Evolutionary conservation across 1,140 invertebrate genomes (phyloP), one percentile per base, ranked within the genome.

Genomic region (Drosophila subpulchrella): DNA sequence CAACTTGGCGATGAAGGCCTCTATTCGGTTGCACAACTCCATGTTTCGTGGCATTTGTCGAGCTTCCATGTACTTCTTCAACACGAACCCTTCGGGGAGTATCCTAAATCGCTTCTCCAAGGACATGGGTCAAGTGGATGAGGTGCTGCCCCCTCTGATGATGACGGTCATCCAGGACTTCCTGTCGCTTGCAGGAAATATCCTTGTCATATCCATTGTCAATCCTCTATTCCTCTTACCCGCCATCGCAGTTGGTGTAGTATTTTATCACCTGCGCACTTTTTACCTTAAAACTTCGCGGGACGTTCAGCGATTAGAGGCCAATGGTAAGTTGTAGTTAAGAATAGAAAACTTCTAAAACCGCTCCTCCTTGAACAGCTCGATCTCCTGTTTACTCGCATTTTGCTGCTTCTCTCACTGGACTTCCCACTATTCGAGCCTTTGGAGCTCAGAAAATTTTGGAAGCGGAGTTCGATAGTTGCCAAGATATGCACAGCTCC

Each of bases 381-480:
- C 94, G 95, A 56, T 96, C 95, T 93, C 97, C 97, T 0, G 95
- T 98, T 15, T 97, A 97, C 93, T 96, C 96, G 6, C 97, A 99
- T 88, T 93, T 99, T 55, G 97, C 96, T 90, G 95, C 97, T n/a
- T 96, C 97, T 0, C 93, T 99, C 6, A 96, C 97, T 92, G 98
- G 98, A 6, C 93, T 99, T 6, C 95, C 96, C 0, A 98, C 98
- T 0, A 98, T 99, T 53, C 94, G 98, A 57, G 97, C 98, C 0
- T 98, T 96, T 73, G 94, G 94, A 39, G 96, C 96, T 0, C 94
- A 98, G 92, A 93, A 95, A 56, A 95, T 96, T 55, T 94, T 98
- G 8, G 96, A 96, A 72, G 92, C 95, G 46, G 95, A 97, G 92
- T 97, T 97, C 78, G 96, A 97, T 75, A 95, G 94, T 73, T 94